A percentile compares a stretch with the other conserved stretches of the same genome.
These are phyloP conservation scores for Rhyacophila evoluta DNA, from an alignment of 2,888 invertebrate species.

Conservation along the genomic window DNA sequence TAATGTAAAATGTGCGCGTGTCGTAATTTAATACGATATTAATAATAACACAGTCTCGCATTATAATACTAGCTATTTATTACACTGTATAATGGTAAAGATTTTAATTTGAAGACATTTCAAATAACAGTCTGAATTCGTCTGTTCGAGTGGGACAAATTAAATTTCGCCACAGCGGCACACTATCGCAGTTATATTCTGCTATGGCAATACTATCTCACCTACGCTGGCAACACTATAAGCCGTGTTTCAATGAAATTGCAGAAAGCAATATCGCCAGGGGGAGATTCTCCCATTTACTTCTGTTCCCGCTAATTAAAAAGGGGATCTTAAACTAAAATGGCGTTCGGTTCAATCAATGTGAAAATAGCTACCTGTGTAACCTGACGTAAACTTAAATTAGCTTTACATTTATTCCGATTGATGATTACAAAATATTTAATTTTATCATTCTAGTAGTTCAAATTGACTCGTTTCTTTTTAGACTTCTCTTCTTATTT, in stretches of 20 bases:
- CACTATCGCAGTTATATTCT: too few relatives aligned
- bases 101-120: not conserved
- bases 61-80: too few relatives aligned
- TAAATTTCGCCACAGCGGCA: not conserved
- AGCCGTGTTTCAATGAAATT: not conserved
- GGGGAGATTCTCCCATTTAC: slow-evolving; percentile 7
- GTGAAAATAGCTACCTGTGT: not conserved
- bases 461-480: too few relatives aligned
- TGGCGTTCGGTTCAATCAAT: not conserved
- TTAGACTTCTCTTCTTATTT: too few relatives aligned
- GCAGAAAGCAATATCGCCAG: not conserved
- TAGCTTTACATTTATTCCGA: not conserved
- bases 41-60: too few relatives aligned
- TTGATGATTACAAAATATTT: too few relatives aligned
- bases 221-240: not conserved
- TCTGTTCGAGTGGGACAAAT: not conserved
- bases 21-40: too few relatives aligned
- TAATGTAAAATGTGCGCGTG: too few relatives aligned
- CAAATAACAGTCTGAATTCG: not conserved
- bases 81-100: too few relatives aligned
- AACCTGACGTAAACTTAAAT: not conserved
- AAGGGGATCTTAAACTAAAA: not conserved
- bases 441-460: too few relatives aligned
- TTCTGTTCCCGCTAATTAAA: slow-evolving; percentile 12
- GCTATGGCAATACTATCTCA: not conserved